Conservation (phyloP, 2,113 vertebrate genomes). For the Tichodroma muraria region DNA sequence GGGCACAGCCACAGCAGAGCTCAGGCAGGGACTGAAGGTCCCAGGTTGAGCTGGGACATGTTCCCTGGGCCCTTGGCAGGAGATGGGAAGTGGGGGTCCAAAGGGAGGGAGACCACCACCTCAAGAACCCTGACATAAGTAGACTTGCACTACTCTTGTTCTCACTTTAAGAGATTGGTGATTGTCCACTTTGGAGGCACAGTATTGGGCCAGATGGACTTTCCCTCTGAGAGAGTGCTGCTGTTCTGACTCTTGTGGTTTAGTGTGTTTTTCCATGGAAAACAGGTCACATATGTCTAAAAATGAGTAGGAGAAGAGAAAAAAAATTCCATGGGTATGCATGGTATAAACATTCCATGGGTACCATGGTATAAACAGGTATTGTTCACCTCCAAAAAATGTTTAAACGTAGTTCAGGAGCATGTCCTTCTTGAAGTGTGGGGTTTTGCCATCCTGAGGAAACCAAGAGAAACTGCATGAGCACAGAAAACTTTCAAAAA, state of each 20-base stretch:
- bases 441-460: not conserved
- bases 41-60: accelerated
- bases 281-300: not conserved
- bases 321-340: not conserved
- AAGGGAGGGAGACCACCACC: accelerated
- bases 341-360: not conserved
- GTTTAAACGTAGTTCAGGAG: not conserved
- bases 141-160: not conserved
- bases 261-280: not conserved
- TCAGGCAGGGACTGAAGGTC: not conserved
- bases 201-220: not conserved
- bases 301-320: not conserved
- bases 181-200: not conserved
- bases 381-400: not conserved
- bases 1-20: not conserved
- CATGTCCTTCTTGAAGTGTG: not conserved
- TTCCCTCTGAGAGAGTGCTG: not conserved
- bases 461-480: not conserved
- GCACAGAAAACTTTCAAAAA: not conserved
- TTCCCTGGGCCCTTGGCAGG: not conserved
- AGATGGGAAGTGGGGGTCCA: accelerated
- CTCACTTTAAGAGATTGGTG: not conserved
- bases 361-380: not conserved
- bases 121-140: not conserved
- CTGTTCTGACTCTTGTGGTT: not conserved